Evolutionary conservation across 2,113 vertebrate genomes (phyloP).

Genomic region (Nycticebus coucang): DNA sequence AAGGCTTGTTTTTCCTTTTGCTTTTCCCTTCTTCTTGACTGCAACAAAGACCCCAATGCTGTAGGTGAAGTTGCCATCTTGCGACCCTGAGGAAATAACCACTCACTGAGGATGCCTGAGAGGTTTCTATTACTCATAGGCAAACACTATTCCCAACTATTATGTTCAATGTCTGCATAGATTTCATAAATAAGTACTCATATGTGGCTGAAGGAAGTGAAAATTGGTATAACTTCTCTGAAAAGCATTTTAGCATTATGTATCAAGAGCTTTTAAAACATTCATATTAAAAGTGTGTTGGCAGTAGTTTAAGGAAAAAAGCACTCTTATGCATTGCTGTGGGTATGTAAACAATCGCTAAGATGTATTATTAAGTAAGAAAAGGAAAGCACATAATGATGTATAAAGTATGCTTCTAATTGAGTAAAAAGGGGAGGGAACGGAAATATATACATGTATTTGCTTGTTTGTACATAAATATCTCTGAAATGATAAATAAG

Average conservation of each 20-base stretch:
- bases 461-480: not conserved
- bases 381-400: conserved; percentile 14
- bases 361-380: conserved; percentile 42
- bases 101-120: not conserved
- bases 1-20: not conserved
- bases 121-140: not conserved
- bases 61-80: not conserved
- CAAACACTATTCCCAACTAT: conserved; percentile 23
- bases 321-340: not conserved
- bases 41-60: not conserved
- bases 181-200: conserved; percentile 38
- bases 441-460: not conserved
- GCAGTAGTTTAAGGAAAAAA: not conserved
- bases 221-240: conserved; percentile 39
- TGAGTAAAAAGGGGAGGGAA: not conserved
- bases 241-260: conserved; percentile 23
- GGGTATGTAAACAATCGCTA: not conserved
- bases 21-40: not conserved
- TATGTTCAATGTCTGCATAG: not conserved
- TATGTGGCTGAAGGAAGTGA: not conserved
- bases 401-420: conserved; percentile 1
- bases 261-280: conserved; percentile 48
- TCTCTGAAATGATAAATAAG: conserved; percentile 11
- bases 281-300: conserved; percentile 20
- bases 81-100: not conserved